These are phyloP conservation scores for Caenorhabditis becei DNA, from an alignment of 2,888 invertebrate genomes.

Conservation along the genomic window DNA sequence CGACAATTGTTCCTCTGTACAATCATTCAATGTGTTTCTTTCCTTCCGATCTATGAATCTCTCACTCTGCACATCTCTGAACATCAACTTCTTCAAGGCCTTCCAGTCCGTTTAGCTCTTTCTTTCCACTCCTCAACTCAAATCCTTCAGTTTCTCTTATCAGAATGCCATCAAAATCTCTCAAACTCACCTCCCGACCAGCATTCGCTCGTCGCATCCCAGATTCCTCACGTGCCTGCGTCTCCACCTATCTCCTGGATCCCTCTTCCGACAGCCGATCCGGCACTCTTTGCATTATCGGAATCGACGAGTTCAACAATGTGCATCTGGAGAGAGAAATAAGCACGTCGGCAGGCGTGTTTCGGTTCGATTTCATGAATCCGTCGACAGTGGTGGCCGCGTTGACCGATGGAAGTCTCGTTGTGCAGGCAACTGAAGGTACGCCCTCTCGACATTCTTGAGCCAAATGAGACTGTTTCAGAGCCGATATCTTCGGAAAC, in stretches of 20 bases:
- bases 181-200: conserved; percentile 64
- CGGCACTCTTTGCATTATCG: conserved; percentile 56
- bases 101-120: not conserved
- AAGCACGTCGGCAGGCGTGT: conserved; percentile 67
- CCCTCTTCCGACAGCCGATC: conserved; percentile 43
- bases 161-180: conserved; percentile 29
- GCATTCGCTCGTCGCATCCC: conserved; percentile 66
- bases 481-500: conserved; percentile 38
- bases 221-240: conserved; percentile 39
- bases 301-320: not conserved
- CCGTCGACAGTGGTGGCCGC: conserved; percentile 60
- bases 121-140: not conserved
- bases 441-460: not conserved
- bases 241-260: conserved; percentile 71
- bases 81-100: not conserved
- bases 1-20: no score
- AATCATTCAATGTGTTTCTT: not conserved
- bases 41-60: conserved; percentile 5
- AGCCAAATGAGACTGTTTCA: conserved; percentile 5
- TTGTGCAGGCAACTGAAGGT: conserved; percentile 53
- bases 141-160: no score
- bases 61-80: not conserved
- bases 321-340: conserved; percentile 41
- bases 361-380: conserved; percentile 68
- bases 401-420: conserved; percentile 65